A percentile compares a stretch with the other conserved stretches of the same genome.
phyloP scores from a whole-genome alignment of 2,797 vertebrate genomes.

The Fundulus diaphanus region DNA sequence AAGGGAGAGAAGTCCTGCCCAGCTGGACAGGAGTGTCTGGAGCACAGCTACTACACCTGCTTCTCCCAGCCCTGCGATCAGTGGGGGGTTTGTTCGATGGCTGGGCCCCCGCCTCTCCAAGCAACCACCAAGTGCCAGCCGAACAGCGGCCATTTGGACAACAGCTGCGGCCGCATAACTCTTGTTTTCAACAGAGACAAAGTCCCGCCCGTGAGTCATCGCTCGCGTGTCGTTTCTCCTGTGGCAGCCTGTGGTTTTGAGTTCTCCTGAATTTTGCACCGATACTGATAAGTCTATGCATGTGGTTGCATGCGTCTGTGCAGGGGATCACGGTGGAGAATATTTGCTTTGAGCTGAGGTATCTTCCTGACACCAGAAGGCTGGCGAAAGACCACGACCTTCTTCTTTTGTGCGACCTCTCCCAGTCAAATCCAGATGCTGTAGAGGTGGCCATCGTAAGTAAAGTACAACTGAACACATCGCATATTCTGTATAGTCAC shows the following conservation, averaged over 20 bases:
- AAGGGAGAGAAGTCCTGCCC: constrained; percentile 83
- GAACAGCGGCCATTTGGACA: constrained; percentile 89
- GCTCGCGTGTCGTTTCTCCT: not conserved
- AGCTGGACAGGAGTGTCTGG: constrained; percentile 84
- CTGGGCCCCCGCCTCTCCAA: constrained; percentile 70
- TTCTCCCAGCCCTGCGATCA: constrained; percentile 90
- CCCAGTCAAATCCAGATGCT: constrained; percentile 84
- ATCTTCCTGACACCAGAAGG: constrained; percentile 85
- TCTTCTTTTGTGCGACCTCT: constrained; percentile 90
- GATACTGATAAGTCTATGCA: constrained; percentile 9
- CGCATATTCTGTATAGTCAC: too few species aligned
- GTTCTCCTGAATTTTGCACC: not conserved
- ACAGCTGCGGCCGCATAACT: constrained; percentile 93
- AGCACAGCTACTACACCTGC: constrained; percentile 87
- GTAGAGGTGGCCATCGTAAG: constrained; percentile 96
- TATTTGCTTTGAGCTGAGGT: constrained; percentile 93
- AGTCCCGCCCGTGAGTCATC: constrained; percentile 87
- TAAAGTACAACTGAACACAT: constrained; percentile 31
- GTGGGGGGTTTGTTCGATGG: constrained; percentile 91
- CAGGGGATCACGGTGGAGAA: constrained; percentile 95
- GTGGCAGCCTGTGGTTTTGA: not conserved
- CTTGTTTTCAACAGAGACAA: constrained; percentile 91
- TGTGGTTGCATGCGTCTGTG: constrained; percentile 13
- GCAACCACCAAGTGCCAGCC: constrained; percentile 88
- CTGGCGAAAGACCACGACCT: constrained; percentile 87